Evolutionary conservation across 2,797 vertebrate species (phyloP).

Genomic region (Sitta carolinensis): DNA sequence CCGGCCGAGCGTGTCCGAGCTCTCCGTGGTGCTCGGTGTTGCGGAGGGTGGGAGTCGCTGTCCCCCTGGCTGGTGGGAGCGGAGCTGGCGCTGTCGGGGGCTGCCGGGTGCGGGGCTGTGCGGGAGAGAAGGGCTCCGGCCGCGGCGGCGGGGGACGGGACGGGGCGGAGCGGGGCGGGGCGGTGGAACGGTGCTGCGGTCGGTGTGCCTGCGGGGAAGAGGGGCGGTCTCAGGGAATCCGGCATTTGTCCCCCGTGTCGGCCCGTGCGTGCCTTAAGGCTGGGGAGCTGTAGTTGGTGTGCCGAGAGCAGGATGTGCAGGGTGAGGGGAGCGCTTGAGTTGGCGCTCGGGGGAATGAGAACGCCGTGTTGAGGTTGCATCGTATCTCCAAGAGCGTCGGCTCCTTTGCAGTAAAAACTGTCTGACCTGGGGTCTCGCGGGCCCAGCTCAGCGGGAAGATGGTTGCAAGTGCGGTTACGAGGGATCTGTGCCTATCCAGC

Average conservation of each 20-base stretch:
- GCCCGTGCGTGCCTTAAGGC: fast-evolving
- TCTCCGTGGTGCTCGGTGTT: not conserved
- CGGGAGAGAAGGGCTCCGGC: not conserved
- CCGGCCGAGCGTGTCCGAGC: not conserved
- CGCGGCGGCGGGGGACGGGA: too few relatives aligned
- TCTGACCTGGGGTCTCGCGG: not conserved
- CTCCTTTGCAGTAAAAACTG: not conserved
- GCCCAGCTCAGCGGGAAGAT: not conserved
- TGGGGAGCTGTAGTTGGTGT: not conserved
- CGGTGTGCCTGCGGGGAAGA: not conserved
- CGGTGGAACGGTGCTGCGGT: not conserved
- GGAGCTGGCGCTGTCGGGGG: not conserved
- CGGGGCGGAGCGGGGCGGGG: too few relatives aligned
- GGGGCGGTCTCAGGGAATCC: too few relatives aligned
- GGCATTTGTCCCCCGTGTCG: not conserved
- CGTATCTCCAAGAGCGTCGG: not conserved
- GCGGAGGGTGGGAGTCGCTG: not conserved
- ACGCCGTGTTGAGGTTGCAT: not conserved
- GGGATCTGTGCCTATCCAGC: not conserved
- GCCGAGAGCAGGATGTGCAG: not conserved
- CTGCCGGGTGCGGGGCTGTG: not conserved
- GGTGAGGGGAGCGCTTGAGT: not conserved
- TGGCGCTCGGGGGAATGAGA: not conserved
- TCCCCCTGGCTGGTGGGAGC: fast-evolving
- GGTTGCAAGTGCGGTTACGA: not conserved